These are phyloP conservation scores for Onthophagus taurus DNA, from an alignment of 1,140 invertebrate species.

Conservation along the genomic window DNA sequence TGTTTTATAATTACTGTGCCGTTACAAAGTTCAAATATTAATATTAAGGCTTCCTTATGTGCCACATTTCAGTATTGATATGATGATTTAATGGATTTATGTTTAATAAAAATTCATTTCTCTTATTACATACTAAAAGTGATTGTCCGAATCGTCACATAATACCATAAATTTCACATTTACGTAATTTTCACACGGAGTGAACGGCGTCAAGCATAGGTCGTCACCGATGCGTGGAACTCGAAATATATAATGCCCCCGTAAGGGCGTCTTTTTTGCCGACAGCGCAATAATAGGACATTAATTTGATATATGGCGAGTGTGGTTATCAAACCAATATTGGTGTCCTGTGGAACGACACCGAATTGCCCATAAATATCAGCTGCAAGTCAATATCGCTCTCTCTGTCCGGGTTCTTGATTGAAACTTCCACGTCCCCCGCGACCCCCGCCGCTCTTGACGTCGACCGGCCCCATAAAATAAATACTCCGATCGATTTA, in stretches of 20 bases:
- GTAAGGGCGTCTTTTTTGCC: conserved; percentile 24
- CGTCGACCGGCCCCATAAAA: conserved; percentile 1
- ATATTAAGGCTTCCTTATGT: too few species aligned
- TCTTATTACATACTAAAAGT: too few species aligned
- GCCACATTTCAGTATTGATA: too few species aligned
- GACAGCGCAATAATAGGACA: conserved; percentile 36
- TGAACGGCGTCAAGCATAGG: too few species aligned
- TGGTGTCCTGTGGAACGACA: conserved; percentile 34
- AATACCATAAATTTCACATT: too few species aligned
- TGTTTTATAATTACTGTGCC: too few species aligned
- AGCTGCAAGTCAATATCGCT: conserved; percentile 34
- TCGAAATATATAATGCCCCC: conserved; percentile 9
- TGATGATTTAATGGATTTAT: too few species aligned
- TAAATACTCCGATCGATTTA: conserved; percentile 10
- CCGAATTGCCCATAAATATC: conserved; percentile 37
- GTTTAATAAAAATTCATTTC: too few species aligned
- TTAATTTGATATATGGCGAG: conserved; percentile 36
- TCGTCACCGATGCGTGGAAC: conserved; percentile 2
- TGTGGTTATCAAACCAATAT: conserved; percentile 37
- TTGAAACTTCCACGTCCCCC: conserved; percentile 22
- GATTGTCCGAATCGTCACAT: too few species aligned
- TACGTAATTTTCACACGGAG: too few species aligned
- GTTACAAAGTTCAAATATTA: too few species aligned
- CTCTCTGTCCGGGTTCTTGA: conserved; percentile 24
- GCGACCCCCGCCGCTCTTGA: not conserved